phyloP scores from a whole-genome alignment of 2,888 invertebrate species.

The Plemyria rubiginata region DNA sequence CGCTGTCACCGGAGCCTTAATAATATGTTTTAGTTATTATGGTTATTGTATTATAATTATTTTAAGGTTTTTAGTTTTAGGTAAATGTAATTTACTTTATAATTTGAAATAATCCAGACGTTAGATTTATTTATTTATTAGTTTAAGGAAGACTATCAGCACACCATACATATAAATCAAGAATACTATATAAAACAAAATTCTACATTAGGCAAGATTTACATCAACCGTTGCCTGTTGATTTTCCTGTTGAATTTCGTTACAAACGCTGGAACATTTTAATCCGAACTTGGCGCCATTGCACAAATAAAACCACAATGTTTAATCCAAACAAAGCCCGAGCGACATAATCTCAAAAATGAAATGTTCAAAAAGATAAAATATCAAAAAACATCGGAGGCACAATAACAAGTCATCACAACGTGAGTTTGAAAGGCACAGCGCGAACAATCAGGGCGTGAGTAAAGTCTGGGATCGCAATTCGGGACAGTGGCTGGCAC shows the following conservation, averaged over 20 bases:
- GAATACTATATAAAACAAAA: no score
- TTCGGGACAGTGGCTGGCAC: conserved; percentile 27
- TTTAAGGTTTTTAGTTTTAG: no score
- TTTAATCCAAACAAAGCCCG: conserved; percentile 23
- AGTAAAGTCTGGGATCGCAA: conserved; percentile 30
- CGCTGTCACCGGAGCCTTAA: no score
- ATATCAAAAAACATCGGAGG: conserved; percentile 32
- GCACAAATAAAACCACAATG: conserved; percentile 23
- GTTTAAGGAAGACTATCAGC: no score
- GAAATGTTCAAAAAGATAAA: conserved; percentile 33
- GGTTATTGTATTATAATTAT: no score
- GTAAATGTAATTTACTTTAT: no score
- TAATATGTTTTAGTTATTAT: no score
- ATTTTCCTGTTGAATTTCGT: conserved; percentile 6
- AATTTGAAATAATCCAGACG: background rate
- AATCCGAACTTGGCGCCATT: conserved; percentile 14
- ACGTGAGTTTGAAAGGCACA: conserved; percentile 27
- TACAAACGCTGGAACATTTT: conserved; percentile 13
- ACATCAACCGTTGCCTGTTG: conserved; percentile 1
- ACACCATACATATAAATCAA: no score
- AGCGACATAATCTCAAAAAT: conserved; percentile 31
- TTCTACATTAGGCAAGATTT: no score
- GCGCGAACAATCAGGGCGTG: conserved; percentile 41
- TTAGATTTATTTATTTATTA: no score
- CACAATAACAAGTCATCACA: conserved; percentile 39